Evolutionary conservation across 2,888 invertebrate species (phyloP).

Genomic region (Meta bourneti): DNA sequence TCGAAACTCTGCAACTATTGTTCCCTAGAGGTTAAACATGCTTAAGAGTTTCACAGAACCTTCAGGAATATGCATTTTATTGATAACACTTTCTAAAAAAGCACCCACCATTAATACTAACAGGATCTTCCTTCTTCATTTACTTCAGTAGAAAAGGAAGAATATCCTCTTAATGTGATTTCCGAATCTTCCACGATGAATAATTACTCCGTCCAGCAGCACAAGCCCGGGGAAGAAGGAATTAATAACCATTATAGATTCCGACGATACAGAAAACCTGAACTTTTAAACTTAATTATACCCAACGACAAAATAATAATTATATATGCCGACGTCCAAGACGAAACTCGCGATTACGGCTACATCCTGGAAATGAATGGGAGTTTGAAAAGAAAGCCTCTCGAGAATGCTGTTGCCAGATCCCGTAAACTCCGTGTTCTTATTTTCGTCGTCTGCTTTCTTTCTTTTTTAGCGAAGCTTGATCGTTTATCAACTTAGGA

Average conservation of each 20-base stretch:
- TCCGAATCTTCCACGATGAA: conserved; percentile 15
- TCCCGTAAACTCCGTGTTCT: conserved; percentile 4
- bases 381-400: conserved; percentile 55
- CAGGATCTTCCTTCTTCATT: conserved; percentile 4
- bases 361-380: conserved; percentile 59
- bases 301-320: conserved; percentile 69
- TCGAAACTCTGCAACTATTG: no score
- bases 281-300: conserved; percentile 74
- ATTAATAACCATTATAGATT: conserved; percentile 69
- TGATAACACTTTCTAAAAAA: neutral
- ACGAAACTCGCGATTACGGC: conserved; percentile 43
- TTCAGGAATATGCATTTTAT: no score
- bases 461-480: conserved; percentile 15
- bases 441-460: conserved; percentile 8
- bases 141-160: neutral
- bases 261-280: conserved; percentile 37
- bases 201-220: conserved; percentile 39
- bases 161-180: neutral
- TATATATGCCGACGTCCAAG: conserved; percentile 56
- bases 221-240: conserved; percentile 13
- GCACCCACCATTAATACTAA: neutral
- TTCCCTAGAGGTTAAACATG: no score
- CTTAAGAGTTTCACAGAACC: no score
- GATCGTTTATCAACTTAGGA: conserved; percentile 44
- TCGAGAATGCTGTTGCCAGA: conserved; percentile 27